Conservation (phyloP, 2,113 vertebrate species). For the Epinephelus fuscoguttatus region DNA sequence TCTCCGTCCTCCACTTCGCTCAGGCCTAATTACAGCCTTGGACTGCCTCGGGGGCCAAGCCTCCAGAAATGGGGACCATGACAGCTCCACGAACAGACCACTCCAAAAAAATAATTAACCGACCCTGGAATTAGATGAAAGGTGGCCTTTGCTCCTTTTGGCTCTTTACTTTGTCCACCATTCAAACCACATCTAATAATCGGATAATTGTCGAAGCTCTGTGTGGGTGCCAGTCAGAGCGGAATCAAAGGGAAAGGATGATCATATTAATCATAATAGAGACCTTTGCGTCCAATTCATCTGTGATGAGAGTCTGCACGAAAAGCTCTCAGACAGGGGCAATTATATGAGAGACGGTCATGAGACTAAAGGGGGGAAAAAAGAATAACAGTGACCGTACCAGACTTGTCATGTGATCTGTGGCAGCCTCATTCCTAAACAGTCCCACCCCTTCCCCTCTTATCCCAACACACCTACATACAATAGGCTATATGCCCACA, state of each 20-base stretch:
- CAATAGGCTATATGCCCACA: slow-evolving; percentile 26
- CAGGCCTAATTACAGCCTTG: slow-evolving; percentile 76
- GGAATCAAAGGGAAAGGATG: slow-evolving; percentile 65
- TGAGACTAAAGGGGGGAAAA: slow-evolving; percentile 45
- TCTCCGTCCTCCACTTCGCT: slow-evolving; percentile 60
- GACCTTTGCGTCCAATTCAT: slow-evolving; percentile 46
- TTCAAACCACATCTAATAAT: slow-evolving; percentile 63
- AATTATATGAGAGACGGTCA: slow-evolving; percentile 57
- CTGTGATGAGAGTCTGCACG: slow-evolving; percentile 28
- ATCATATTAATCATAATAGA: slow-evolving; percentile 62
- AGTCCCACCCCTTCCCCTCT: slow-evolving; percentile 19
- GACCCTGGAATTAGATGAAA: slow-evolving; percentile 70
- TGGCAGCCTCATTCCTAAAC: slow-evolving; percentile 51
- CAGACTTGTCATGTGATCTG: slow-evolving; percentile 69
- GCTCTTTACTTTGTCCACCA: slow-evolving; percentile 48
- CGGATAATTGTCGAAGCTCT: slow-evolving; percentile 47
- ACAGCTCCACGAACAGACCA: slow-evolving; percentile 61
- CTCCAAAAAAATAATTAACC: slow-evolving; percentile 67
- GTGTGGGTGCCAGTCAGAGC: slow-evolving; percentile 35
- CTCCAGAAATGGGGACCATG: slow-evolving; percentile 66
- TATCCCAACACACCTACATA: slow-evolving; percentile 38
- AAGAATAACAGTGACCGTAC: slow-evolving; percentile 51
- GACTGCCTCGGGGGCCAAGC: slow-evolving; percentile 62
- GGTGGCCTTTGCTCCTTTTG: slow-evolving; percentile 55
- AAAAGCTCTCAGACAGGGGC: slow-evolving; percentile 53